Base-by-base conservation (phyloP, 2,888 invertebrate species). In the Napeogenes sylphis region DNA sequence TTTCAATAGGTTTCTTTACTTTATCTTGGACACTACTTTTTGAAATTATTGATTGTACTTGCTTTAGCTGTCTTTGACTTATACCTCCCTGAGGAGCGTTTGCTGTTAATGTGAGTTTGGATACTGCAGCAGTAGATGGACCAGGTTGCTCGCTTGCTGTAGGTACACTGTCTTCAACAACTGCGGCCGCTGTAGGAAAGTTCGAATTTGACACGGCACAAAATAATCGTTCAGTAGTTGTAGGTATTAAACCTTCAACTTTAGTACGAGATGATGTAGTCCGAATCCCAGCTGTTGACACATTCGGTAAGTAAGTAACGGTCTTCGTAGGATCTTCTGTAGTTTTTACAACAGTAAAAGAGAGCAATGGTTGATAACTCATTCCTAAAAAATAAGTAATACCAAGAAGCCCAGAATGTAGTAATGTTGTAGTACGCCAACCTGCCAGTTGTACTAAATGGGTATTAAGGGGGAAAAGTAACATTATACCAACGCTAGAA, bases 291-390 rank as follows among this genome's bases (percentile, higher is more conserved):
- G 75, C 75, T 54, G 77, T 71, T 45, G 83, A 76, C 65, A 88
- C 67, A 68, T 76, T 90, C 58, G 90, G 90, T 69, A 90, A 79
- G 73, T 84, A 90, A 8, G 87, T 84, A 5, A 89, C 83, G 21
- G 88, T 88, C 46, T 82, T 80, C 35, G 83, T 85, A 42, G 82
- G 77, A 57, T 86, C 85, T 55, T 81, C 81, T 57, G 78, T 76
- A 30, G 80, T 75, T 68, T 80, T 80, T 13, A 76, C 71, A 12
- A 90, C 83, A 30, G 84, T 82, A 62, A 90, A 67, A 46, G 87
- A 83, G 33, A 88, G 69, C 51, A 90, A 72, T 2, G 90, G 90
- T 58, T 82, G 77, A 74, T 69, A 90, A 4, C 84, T 71, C 87
- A 90, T 86, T 32, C 80, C 78, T 3, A 83, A 70, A 71, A 84